These are phyloP conservation scores for Sylvilagus floridanus DNA, from an alignment of 2,797 vertebrate genomes.

Conservation along the genomic window DNA sequence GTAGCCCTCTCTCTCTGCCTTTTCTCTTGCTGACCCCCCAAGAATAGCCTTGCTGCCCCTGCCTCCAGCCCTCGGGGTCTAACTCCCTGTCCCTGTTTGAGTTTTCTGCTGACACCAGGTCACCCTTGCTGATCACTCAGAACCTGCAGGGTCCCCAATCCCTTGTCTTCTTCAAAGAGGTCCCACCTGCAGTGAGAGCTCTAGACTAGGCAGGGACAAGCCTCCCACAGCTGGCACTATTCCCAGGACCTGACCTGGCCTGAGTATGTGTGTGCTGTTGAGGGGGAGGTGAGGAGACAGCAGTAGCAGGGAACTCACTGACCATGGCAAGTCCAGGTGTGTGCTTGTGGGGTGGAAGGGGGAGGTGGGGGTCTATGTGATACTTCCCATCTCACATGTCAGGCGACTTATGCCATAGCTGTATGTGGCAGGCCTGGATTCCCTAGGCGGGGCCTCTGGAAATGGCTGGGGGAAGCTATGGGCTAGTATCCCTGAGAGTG, in stretches of 20 bases:
- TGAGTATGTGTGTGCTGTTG: no score
- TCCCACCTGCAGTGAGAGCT: not conserved
- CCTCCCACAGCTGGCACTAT: not conserved
- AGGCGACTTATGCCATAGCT: not conserved
- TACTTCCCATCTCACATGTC: not conserved
- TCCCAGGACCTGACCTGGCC: not conserved
- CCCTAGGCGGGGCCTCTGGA: not conserved
- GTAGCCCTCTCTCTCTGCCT: not conserved
- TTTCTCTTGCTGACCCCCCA: not conserved
- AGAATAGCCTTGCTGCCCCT: not conserved
- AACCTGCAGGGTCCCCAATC: rapidly evolving
- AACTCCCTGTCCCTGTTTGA: not conserved
- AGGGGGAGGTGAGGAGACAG: not conserved
- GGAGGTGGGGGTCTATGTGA: not conserved
- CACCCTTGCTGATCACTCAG: not conserved
- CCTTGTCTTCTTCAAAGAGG: not conserved
- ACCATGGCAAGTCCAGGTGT: no score
- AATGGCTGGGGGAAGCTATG: not conserved
- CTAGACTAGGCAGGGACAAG: not conserved
- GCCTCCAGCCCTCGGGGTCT: not conserved
- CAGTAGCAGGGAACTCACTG: not conserved
- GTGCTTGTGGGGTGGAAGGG: not conserved
- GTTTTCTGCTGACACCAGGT: not conserved
- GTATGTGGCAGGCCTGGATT: not conserved
- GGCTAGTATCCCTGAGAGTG: not conserved